These are phyloP conservation scores for Conus ventricosus DNA, from an alignment of 1,140 invertebrate species.

Conservation along the genomic window DNA sequence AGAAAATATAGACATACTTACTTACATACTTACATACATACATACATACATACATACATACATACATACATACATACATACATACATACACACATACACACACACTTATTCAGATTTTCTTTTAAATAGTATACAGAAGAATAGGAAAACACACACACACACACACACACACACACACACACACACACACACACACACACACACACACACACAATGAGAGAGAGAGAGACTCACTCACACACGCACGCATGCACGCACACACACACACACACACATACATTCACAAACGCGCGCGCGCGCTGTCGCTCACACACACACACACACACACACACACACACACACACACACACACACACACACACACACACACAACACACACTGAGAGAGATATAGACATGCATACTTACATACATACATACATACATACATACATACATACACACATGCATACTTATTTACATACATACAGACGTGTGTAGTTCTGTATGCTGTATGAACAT, in stretches of 20 bases:
- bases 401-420: not conserved
- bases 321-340: not conserved
- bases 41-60: no score
- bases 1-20: no score
- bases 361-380: not conserved
- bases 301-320: not conserved
- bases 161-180: no score
- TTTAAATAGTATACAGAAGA: no score
- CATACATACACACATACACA: no score
- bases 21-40: no score
- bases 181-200: slow-evolving; percentile 1
- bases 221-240: slow-evolving; percentile 3
- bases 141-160: no score
- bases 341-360: slow-evolving; percentile 14
- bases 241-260: not conserved
- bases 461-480: not conserved
- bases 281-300: not conserved
- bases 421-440: not conserved
- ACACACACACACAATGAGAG: not conserved
- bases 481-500: no score
- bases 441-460: not conserved
- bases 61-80: no score
- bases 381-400: not conserved
- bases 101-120: no score
- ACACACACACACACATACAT: not conserved